Base-by-base conservation (phyloP, 2,113 vertebrate genomes). In the Pogona vitticeps region DNA sequence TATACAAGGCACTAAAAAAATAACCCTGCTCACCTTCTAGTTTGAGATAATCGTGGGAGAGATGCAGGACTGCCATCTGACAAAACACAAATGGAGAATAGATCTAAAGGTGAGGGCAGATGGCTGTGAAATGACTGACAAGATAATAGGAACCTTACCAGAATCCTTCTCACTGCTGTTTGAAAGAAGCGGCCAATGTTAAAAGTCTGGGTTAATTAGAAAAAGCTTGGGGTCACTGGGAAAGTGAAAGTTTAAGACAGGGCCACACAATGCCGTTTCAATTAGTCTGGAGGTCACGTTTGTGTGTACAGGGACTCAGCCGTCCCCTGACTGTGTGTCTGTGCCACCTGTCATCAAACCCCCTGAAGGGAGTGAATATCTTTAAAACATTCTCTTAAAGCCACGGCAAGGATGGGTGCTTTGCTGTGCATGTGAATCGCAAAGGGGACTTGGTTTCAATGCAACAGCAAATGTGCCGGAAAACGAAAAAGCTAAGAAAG, bases 1-100 rank as follows among this genome's bases (percentile, higher is more conserved):
- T 83, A 61, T 71, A 85, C 42, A 85, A 86, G 94, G 89, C 91
- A 80, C 79, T 52, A 82, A 63, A 31, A 68, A 82, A 89, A 91
- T 76, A 92, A 67, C 13, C 86, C 63, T n/a, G 77, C 80, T 82
- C 84, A 23, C 89, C 56, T 92, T 91, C 77, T 79, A 80, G 86
- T 91, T 94, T 89, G 33, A 73, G 10, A 6, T 78, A 89, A 77
- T 63, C 82, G 85, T 61, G 88, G 78, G 52, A 82, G 68, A 76
- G 92, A 94, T 79, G 18, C 63, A 13, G 90, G 78, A 38, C 33
- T 31, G 7, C 77, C 84, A 91, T 88, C 0, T 86, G 65, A 68
- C 13, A 67, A 71, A 7, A n/a, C 81, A 18, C 56, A 42, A 9
- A 2, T 31, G 68, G 4, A 85, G 77, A 86, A 88, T 80, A 91